phyloP scores from a whole-genome alignment of 2,888 invertebrate species.

The Nesidiocoris tenuis region DNA sequence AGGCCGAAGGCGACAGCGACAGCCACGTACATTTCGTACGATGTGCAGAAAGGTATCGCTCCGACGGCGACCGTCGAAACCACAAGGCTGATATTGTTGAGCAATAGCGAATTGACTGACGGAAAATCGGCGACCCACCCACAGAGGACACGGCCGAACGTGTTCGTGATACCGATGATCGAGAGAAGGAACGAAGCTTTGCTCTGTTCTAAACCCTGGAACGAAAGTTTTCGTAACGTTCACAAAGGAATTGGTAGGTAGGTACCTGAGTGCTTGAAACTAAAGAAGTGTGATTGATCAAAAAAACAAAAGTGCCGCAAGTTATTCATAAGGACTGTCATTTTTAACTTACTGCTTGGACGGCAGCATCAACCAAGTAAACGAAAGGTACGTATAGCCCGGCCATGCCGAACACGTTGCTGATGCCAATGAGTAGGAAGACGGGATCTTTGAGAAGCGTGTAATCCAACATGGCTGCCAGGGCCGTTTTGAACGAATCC shows the following conservation, averaged over 20 bases:
- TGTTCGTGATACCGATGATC: conserved; percentile 91
- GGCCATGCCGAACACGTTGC: conserved; percentile 95
- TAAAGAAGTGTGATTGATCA: too few relatives aligned
- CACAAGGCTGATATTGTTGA: conserved; percentile 90
- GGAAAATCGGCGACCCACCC: conserved; percentile 91
- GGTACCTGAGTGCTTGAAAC: too few relatives aligned
- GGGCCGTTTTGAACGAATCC: conserved; percentile 76
- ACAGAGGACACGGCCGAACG: conserved; percentile 83
- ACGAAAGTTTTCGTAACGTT: conserved; percentile 47
- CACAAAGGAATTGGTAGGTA: too few relatives aligned
- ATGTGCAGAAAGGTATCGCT: conserved; percentile 77
- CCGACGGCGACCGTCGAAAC: conserved; percentile 84
- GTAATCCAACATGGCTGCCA: conserved; percentile 88
- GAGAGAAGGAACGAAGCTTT: conserved; percentile 76
- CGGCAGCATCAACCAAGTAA: conserved; percentile 83
- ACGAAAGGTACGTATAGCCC: conserved; percentile 96
- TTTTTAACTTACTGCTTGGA: conserved; percentile 51
- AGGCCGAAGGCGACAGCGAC: conserved; percentile 88
- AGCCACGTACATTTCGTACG: conserved; percentile 72
- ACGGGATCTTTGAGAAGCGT: conserved; percentile 83
- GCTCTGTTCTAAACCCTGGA: conserved; percentile 68
- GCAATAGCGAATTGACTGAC: conserved; percentile 83
- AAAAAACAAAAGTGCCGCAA: too few relatives aligned
- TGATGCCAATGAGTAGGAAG: conserved; percentile 87
- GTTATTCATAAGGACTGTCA: too few relatives aligned